phyloP scores from a whole-genome alignment of 2,888 invertebrate genomes.

The Mycalesis mineus region DNA sequence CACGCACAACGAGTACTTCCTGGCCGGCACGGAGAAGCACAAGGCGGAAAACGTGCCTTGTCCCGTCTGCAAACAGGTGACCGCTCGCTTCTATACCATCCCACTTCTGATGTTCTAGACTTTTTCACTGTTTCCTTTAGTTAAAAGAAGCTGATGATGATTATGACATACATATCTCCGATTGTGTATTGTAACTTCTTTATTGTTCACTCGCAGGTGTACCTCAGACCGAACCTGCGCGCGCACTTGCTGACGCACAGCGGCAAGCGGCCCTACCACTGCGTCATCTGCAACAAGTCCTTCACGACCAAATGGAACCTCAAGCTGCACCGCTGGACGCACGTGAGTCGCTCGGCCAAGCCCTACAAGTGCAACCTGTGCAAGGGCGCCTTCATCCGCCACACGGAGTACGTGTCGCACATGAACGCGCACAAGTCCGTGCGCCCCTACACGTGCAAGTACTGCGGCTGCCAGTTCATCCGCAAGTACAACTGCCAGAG shows the following conservation, averaged over 20 bases:
- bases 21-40: slow-evolving; percentile 80
- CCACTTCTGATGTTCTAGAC: neutral
- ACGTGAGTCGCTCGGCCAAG: slow-evolving; percentile 88
- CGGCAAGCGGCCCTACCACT: slow-evolving; percentile 86
- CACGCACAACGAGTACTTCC: slow-evolving; percentile 86
- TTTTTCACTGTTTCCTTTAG: no score
- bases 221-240: slow-evolving; percentile 87
- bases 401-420: slow-evolving; percentile 88
- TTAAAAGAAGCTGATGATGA: no score
- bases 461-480: slow-evolving; percentile 93
- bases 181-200: no score
- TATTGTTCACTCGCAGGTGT: slow-evolving; percentile 70
- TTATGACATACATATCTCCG: no score
- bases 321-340: slow-evolving; percentile 93
- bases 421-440: slow-evolving; percentile 91
- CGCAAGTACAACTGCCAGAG: slow-evolving; percentile 92
- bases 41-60: slow-evolving; percentile 86
- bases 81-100: neutral
- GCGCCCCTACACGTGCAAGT: slow-evolving; percentile 91
- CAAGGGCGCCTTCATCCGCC: slow-evolving; percentile 89
- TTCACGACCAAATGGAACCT: slow-evolving; percentile 95
- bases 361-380: slow-evolving; percentile 91
- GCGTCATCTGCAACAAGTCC: slow-evolving; percentile 89
- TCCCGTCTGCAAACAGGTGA: slow-evolving; percentile 83
- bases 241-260: slow-evolving; percentile 89